Conservation (phyloP, 2,797 vertebrate genomes). For the Garrulus glandarius region DNA sequence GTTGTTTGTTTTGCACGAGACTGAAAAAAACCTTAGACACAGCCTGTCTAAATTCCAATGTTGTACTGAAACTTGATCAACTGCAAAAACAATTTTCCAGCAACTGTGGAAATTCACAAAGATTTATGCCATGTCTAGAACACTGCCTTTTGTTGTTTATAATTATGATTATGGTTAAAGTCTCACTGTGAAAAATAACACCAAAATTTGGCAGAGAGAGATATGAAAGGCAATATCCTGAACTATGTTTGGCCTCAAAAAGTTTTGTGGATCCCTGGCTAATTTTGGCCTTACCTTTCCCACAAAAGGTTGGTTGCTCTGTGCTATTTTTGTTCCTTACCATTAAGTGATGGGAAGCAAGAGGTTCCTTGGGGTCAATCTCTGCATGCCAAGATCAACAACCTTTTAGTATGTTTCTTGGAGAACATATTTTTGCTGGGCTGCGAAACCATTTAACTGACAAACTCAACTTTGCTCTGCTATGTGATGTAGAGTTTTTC, state of each 20-base stretch:
- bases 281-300: constrained; percentile 30
- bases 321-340: background rate
- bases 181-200: background rate
- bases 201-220: background rate
- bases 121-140: background rate
- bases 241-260: constrained; percentile 8
- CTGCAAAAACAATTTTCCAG: background rate
- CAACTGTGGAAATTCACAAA: background rate
- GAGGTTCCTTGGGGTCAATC: background rate
- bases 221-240: background rate
- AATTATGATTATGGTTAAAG: background rate
- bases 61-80: background rate
- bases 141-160: background rate
- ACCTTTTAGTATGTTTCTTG: background rate
- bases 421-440: background rate
- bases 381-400: background rate
- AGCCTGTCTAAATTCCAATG: background rate
- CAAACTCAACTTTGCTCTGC: background rate
- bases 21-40: background rate
- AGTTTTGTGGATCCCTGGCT: background rate
- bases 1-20: background rate
- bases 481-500: background rate
- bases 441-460: background rate
- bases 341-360: background rate
- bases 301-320: background rate